These are phyloP conservation scores for Galerucella nymphaeae DNA, from an alignment of 2,888 invertebrate genomes.

Conservation along the genomic window DNA sequence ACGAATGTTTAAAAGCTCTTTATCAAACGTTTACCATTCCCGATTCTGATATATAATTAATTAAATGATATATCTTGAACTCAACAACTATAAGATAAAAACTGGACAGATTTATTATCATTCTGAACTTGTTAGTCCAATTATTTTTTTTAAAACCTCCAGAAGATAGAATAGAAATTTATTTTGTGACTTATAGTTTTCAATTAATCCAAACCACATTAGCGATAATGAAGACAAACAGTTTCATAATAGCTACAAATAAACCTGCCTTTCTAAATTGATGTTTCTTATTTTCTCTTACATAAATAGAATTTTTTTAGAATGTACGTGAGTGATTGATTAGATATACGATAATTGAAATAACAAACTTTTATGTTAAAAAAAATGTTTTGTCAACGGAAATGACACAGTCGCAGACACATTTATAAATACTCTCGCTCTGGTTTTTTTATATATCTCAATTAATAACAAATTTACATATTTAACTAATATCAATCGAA, in stretches of 20 bases:
- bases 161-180: not conserved
- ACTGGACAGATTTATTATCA: slow-evolving; percentile 16
- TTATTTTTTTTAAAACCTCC: slow-evolving; percentile 6
- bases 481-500: not conserved
- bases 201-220: slow-evolving; percentile 26
- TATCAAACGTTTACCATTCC: not conserved
- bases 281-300: slow-evolving; percentile 35
- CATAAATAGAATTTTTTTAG: slow-evolving; percentile 28
- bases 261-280: slow-evolving; percentile 36
- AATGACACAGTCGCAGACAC: not conserved
- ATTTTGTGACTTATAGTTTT: slow-evolving; percentile 11
- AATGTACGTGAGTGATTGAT: slow-evolving; percentile 16
- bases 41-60: not conserved
- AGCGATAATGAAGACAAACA: slow-evolving; percentile 32
- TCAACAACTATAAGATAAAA: not conserved
- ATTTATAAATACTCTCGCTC: not conserved
- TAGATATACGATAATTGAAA: slow-evolving; percentile 15
- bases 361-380: slow-evolving; percentile 13
- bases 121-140: slow-evolving; percentile 8
- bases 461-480: not conserved
- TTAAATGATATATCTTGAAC: not conserved
- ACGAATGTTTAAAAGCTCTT: no score
- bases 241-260: slow-evolving; percentile 33
- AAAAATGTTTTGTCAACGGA: slow-evolving; percentile 7
- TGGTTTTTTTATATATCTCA: not conserved